These are phyloP conservation scores for Teleogryllus occipitalis DNA, from an alignment of 1,140 invertebrate genomes.

Conservation along the genomic window DNA sequence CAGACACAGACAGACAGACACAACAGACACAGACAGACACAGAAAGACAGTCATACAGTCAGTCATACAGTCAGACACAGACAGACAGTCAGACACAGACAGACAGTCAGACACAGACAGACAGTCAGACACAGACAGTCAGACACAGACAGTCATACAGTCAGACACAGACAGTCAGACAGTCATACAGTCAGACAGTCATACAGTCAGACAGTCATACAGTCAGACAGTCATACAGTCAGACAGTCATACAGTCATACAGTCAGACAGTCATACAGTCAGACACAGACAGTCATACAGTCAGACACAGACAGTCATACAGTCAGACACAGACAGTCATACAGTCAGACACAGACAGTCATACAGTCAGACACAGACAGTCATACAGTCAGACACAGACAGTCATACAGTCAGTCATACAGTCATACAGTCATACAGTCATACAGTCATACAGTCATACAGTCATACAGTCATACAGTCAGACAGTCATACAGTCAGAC, in stretches of 20 bases:
- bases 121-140: neutral
- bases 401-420: neutral
- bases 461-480: constrained; percentile 21
- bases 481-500: neutral
- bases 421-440: neutral
- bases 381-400: no score
- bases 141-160: no score
- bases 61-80: neutral
- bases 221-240: neutral
- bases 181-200: neutral
- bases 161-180: neutral
- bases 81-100: neutral
- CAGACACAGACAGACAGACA: no score
- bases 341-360: no score
- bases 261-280: no score
- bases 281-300: no score
- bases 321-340: no score
- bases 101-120: neutral
- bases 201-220: neutral
- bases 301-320: no score
- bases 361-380: no score
- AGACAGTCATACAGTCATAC: neutral
- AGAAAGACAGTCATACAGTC: neutral
- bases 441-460: neutral
- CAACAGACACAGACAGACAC: no score